Conservation (phyloP, 2,113 vertebrate species). For the Emydura subglobosa region DNA sequence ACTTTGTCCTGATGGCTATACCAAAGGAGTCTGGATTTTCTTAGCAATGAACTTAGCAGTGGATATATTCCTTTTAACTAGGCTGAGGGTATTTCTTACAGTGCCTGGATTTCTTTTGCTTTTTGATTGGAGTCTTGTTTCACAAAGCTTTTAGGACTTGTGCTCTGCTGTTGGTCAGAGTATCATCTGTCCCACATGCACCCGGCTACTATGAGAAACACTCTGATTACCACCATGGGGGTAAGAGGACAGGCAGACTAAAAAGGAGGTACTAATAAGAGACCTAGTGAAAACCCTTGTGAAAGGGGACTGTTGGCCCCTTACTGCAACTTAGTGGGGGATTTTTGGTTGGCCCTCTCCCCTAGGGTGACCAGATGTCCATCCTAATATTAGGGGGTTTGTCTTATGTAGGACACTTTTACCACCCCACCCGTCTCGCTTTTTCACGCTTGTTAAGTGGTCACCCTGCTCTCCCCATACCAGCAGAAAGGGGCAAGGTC, state of each 20-base stretch:
- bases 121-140: rapidly evolving
- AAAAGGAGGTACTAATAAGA: background rate
- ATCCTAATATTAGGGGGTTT: no score
- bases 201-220: background rate
- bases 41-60: rapidly evolving
- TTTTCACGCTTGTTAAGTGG: no score
- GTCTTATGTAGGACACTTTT: no score
- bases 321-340: no score
- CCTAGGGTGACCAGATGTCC: no score
- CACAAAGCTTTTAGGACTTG: background rate
- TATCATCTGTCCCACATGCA: background rate
- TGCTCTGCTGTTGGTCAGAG: rapidly evolving
- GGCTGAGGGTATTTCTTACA: background rate
- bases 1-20: background rate
- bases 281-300: background rate
- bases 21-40: background rate
- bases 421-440: no score
- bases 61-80: background rate
- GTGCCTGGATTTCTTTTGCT: background rate
- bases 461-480: no score
- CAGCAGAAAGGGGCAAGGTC: no score
- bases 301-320: background rate
- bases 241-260: background rate
- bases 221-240: background rate
- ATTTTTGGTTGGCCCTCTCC: no score